Evolutionary conservation across 2,113 vertebrate genomes (phyloP), one percentile per base, ranked within the genome.

Genomic region (Osmerus mordax): DNA sequence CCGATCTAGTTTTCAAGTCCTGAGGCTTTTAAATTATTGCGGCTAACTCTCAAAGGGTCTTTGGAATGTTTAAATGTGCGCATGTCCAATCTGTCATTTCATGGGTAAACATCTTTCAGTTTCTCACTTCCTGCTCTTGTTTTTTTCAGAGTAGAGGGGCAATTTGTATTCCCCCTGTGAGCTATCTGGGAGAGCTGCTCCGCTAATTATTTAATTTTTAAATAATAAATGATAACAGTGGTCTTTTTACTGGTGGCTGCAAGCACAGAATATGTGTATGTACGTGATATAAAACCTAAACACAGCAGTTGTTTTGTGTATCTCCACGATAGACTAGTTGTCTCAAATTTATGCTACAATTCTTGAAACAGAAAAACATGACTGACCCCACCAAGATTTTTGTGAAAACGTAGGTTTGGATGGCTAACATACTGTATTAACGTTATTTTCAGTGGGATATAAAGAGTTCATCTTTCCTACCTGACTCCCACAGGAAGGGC

Each of bases 401-500:
- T 28, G 25, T 36, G 32, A 36, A 36, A 36, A 36, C 7, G 32
- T 36, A 36, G 32, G 3, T 6, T 36, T 36, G 32, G 7, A 36
- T 36, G 56, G 12, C 7, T 21, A 21, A 59, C 56, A 59, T 59
- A 1, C n/a, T 59, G 21, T 3, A 1, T 12, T 47, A 47, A 9
- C 41, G 2, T 2, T 47, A 47, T 47, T 47, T 47, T 47, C 41
- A 47, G 9, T 47, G 9, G 41, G 41, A 11, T 47, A 11, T 47
- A 47, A 47, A 65, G 18, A 14, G 58, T 53, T 8, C 67, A 29
- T 29, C 25, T 16, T 36, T 3, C 19, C 70, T 67, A 61, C 59
- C 70, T 7, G 65, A 14, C 25, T 67, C 60, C 67, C 70, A 68
- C 71, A 75, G 78, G 41, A 18, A 67, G 78, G 61, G 52, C 59